Conservation (phyloP, 2,113 vertebrate genomes). For the Laticauda colubrina region DNA sequence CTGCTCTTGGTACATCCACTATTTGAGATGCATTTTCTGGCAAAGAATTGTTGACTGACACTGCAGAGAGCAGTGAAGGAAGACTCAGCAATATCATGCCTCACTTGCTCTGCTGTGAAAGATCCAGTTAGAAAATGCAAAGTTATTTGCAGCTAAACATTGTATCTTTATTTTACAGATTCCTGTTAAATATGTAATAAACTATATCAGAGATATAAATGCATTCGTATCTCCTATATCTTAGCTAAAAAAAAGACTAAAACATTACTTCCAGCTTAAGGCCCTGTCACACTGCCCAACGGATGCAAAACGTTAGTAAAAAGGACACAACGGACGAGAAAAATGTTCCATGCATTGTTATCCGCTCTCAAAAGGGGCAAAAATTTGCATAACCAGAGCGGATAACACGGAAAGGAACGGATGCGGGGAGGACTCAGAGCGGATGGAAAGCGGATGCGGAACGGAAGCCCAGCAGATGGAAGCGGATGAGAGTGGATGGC, state of each 20-base stretch:
- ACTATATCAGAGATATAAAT: neutral
- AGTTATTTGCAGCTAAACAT: conserved; percentile 26
- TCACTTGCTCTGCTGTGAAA: conserved; percentile 30
- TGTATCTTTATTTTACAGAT: conserved; percentile 22
- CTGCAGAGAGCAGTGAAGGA: neutral
- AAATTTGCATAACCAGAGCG: no score
- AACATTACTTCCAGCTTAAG: neutral
- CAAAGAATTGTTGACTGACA: neutral
- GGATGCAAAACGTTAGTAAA: no score
- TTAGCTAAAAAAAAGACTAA: neutral
- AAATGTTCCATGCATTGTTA: no score
- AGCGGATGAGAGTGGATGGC: no score
- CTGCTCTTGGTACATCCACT: neutral
- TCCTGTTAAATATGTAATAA: conserved; percentile 28
- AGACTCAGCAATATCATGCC: conserved; percentile 16
- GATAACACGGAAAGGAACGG: no score
- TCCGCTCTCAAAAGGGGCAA: no score
- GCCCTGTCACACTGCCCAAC: no score
- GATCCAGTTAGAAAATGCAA: conserved; percentile 25
- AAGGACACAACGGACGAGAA: no score
- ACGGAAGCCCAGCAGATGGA: no score
- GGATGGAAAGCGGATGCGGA: no score
- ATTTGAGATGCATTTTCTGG: neutral
- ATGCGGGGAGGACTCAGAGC: no score
- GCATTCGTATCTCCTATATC: no score